Evolutionary conservation across 2,888 invertebrate genomes (phyloP).

Genomic region (Apamea anceps): DNA sequence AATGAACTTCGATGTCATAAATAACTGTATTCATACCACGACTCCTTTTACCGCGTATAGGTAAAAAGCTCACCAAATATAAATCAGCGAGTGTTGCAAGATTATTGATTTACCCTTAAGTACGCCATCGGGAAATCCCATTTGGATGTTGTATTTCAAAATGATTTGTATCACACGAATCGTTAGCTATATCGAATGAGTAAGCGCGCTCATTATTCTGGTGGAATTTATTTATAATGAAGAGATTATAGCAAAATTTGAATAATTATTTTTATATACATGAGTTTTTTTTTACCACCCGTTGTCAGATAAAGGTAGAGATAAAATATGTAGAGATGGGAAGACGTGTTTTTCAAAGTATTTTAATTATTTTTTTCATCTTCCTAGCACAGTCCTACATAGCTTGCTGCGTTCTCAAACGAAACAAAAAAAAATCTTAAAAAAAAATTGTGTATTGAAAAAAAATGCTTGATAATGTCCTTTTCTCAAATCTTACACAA

Average conservation of each 20-base stretch:
- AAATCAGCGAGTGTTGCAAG: slow-evolving; percentile 74
- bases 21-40: slow-evolving; percentile 78
- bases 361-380: neutral
- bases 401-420: neutral
- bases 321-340: neutral
- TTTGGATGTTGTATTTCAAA: slow-evolving; percentile 65
- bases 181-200: slow-evolving; percentile 57
- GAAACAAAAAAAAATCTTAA: neutral
- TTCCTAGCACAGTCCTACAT: neutral
- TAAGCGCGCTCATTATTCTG: slow-evolving; percentile 38
- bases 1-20: slow-evolving; percentile 70
- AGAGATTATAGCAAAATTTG: slow-evolving; percentile 5
- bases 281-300: too few relatives aligned
- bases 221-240: slow-evolving; percentile 37
- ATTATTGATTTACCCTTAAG: slow-evolving; percentile 68
- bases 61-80: slow-evolving; percentile 75
- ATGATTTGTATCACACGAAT: slow-evolving; percentile 63
- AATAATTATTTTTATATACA: neutral
- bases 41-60: slow-evolving; percentile 69
- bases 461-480: slow-evolving; percentile 16
- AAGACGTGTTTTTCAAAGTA: neutral
- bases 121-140: slow-evolving; percentile 63
- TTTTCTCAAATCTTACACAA: slow-evolving; percentile 40
- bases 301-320: neutral
- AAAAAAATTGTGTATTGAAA: neutral